These are phyloP conservation scores for Ichneumoninae sp. DNA, from an alignment of 2,888 invertebrate genomes.

Conservation along the genomic window DNA sequence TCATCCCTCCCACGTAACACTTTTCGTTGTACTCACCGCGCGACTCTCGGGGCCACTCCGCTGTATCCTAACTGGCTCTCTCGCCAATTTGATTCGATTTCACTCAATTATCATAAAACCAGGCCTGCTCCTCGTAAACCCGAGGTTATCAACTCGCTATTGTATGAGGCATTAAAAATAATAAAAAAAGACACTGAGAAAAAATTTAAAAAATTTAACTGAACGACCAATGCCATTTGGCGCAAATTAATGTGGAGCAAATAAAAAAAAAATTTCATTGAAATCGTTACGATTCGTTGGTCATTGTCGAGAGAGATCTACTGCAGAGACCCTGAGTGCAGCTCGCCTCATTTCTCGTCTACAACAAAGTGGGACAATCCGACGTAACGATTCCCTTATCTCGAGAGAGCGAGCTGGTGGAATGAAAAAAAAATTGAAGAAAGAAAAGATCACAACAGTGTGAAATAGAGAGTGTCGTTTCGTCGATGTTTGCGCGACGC, in stretches of 20 bases:
- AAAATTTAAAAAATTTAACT: not conserved
- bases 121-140: conserved; percentile 12
- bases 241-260: not conserved
- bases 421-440: not conserved
- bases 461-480: conserved; percentile 26
- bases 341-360: conserved; percentile 39
- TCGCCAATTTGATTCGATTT: conserved; percentile 62
- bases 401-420: conserved; percentile 42
- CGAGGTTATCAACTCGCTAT: conserved; percentile 31
- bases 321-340: conserved; percentile 21
- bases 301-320: conserved; percentile 1
- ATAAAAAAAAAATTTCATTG: conserved; percentile 21
- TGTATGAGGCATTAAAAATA: conserved; percentile 8
- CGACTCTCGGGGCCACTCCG: conserved; percentile 49
- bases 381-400: conserved; percentile 62
- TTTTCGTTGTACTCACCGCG: conserved; percentile 59
- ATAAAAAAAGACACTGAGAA: not conserved
- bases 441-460: not conserved
- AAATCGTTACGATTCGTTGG: conserved; percentile 2
- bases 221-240: not conserved
- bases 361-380: conserved; percentile 58
- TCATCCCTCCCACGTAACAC: conserved; percentile 65
- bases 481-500: conserved; percentile 6
- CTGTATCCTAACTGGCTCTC: conserved; percentile 38
- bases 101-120: conserved; percentile 65